A percentile compares a stretch with the other conserved stretches of the same genome.
phyloP scores from a whole-genome alignment of 64 coral and sea anemone species.

The Exaiptasia diaphana region DNA sequence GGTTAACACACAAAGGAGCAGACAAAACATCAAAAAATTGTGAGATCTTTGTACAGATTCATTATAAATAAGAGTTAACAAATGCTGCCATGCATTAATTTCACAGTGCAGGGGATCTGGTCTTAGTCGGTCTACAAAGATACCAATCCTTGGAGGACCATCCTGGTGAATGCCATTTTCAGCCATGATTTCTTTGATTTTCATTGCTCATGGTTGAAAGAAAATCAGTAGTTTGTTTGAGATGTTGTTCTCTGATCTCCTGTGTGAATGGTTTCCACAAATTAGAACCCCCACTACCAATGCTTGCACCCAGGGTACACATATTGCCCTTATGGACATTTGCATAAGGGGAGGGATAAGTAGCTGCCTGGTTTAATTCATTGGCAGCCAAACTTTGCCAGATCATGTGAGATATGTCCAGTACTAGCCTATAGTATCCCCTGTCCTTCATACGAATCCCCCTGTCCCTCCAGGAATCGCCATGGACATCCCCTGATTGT shows the following conservation, averaged over 20 bases:
- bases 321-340: conserved; percentile 28
- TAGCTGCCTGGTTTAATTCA: conserved; percentile 23
- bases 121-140: conserved; percentile 20
- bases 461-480: too few species aligned
- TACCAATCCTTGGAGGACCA: neutral
- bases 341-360: conserved; percentile 36
- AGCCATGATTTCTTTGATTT: neutral
- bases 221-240: neutral
- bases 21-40: conserved; percentile 20
- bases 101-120: conserved; percentile 53
- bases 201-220: neutral
- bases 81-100: conserved; percentile 49
- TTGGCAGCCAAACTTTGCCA: conserved; percentile 23
- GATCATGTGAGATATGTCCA: conserved; percentile 1
- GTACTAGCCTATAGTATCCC: too few species aligned
- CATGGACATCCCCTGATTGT: too few species aligned
- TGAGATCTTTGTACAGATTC: conserved; percentile 34
- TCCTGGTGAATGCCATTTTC: neutral
- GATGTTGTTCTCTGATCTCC: neutral
- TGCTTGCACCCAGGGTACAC: conserved; percentile 13
- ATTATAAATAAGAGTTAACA: conserved; percentile 4
- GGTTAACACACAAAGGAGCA: conserved; percentile 4
- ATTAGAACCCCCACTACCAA: neutral
- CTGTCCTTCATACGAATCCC: too few species aligned
- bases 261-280: neutral